phyloP scores from a whole-genome alignment of 2,888 invertebrate species.

The Erpobdella octoculata region DNA sequence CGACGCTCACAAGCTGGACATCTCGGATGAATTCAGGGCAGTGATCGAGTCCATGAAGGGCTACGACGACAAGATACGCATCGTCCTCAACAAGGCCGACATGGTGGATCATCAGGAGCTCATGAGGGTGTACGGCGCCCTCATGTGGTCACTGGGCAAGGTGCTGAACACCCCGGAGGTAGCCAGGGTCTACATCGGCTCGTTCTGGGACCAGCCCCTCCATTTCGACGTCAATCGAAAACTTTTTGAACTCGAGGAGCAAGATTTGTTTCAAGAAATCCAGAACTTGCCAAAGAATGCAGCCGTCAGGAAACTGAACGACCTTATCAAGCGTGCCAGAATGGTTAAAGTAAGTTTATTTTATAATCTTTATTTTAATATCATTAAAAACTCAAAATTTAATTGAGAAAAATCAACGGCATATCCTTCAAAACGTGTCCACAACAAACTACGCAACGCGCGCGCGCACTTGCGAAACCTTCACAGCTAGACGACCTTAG shows the following conservation, averaged over 20 bases:
- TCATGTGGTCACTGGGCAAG: slow-evolving; percentile 99
- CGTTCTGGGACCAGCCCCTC: slow-evolving; percentile 96
- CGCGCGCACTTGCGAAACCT: too few species aligned
- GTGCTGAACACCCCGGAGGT: slow-evolving; percentile 96
- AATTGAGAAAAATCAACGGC: too few species aligned
- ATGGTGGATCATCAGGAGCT: slow-evolving; percentile 97
- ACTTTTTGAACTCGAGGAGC: slow-evolving; percentile 53
- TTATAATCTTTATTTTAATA: background rate
- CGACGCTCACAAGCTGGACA: slow-evolving; percentile 97
- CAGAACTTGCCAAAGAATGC: slow-evolving; percentile 91
- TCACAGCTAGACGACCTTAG: too few species aligned
- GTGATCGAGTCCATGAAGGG: slow-evolving; percentile 84
- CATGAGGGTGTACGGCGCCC: slow-evolving; percentile 92
- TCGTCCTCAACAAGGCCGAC: slow-evolving; percentile 95
- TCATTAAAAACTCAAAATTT: too few species aligned
- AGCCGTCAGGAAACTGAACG: slow-evolving; percentile 89
- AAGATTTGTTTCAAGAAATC: slow-evolving; percentile 64
- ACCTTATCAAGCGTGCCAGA: slow-evolving; percentile 90
- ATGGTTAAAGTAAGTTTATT: slow-evolving; percentile 71
- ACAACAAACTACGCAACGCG: too few species aligned
- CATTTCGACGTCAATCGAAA: slow-evolving; percentile 83
- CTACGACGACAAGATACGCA: slow-evolving; percentile 65
- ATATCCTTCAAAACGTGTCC: too few species aligned
- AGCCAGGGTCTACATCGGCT: slow-evolving; percentile 95
- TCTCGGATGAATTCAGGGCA: slow-evolving; percentile 93